Evolutionary conservation across 2,888 invertebrate genomes (phyloP).

Genomic region (Philereme vetulata): DNA sequence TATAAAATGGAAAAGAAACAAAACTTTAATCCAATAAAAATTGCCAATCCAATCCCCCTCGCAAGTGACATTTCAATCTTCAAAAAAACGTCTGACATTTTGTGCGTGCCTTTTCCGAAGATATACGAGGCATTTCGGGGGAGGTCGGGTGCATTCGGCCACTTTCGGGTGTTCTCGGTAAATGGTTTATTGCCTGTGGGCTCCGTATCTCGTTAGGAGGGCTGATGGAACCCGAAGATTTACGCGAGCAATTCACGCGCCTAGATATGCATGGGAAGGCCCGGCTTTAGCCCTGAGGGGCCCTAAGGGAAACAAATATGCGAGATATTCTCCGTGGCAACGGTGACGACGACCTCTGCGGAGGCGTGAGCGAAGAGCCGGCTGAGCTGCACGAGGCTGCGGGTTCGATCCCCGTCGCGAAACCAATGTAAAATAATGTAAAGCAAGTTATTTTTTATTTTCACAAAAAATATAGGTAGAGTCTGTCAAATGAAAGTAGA

Average conservation of each 20-base stretch:
- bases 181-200: slow-evolving; percentile 50
- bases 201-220: slow-evolving; percentile 40
- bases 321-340: no score
- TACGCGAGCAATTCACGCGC: slow-evolving; percentile 40
- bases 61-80: slow-evolving; percentile 54
- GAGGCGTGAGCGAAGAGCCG: no score
- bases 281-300: neutral
- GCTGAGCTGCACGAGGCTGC: no score
- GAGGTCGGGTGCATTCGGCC: slow-evolving; percentile 40
- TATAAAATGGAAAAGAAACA: slow-evolving; percentile 23
- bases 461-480: no score
- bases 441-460: no score
- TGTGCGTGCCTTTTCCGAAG: slow-evolving; percentile 26
- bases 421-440: no score
- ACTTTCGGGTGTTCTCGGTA: slow-evolving; percentile 40
- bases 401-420: no score
- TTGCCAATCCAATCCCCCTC: slow-evolving; percentile 46
- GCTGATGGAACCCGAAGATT: slow-evolving; percentile 38
- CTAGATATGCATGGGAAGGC: slow-evolving; percentile 24
- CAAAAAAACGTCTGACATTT: slow-evolving; percentile 38
- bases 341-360: no score
- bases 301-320: no score
- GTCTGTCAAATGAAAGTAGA: no score
- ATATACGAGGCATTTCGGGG: slow-evolving; percentile 38
- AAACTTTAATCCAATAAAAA: slow-evolving; percentile 46